Conservation (phyloP, 2,888 invertebrate species). For the Diploptera punctata region DNA sequence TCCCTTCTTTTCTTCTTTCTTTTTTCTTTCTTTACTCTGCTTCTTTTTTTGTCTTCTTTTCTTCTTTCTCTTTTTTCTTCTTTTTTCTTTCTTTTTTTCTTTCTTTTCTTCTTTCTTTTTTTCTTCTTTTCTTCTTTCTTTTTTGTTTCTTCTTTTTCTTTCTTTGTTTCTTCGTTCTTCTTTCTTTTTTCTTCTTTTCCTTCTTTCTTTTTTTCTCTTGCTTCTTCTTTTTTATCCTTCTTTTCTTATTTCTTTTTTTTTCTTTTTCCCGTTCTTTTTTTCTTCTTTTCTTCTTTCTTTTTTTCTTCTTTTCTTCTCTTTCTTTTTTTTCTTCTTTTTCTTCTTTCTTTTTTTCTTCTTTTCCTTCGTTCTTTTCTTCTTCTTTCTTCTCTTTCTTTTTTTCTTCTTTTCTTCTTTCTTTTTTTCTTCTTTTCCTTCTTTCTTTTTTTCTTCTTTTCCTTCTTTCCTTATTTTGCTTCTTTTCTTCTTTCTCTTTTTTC, state of each 20-base stretch:
- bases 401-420: neutral
- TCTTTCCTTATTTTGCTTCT: neutral
- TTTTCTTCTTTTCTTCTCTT: neutral
- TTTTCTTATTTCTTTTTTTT: neutral
- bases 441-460: neutral
- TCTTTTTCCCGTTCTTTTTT: neutral
- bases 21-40: neutral
- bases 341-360: neutral
- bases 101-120: neutral
- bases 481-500: neutral
- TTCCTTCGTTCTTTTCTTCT: too few relatives aligned
- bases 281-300: neutral
- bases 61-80: neutral
- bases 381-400: neutral
- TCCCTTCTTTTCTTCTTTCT: neutral
- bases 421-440: neutral
- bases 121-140: neutral
- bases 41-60: neutral
- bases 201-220: neutral
- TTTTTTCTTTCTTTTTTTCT: neutral
- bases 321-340: neutral
- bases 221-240: neutral
- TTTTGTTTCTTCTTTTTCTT: neutral
- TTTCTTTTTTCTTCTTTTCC: neutral
- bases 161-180: neutral